Evolutionary conservation across 2,888 invertebrate species (phyloP).

Genomic region (Didymodactylos carnosus): DNA sequence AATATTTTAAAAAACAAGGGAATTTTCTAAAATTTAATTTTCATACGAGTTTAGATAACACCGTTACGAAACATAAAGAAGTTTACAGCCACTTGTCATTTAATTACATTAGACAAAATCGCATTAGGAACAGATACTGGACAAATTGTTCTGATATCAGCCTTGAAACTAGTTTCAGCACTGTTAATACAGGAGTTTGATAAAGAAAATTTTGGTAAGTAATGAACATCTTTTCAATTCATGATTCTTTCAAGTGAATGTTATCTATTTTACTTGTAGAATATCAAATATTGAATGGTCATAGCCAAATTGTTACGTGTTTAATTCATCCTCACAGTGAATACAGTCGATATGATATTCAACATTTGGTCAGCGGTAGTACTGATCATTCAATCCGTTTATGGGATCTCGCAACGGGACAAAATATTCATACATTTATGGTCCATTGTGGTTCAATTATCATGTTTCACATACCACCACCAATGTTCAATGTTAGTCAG

Average conservation of each 20-base stretch:
- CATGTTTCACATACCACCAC: slow-evolving; percentile 76
- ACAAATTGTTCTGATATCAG: neutral
- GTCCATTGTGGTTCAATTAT: slow-evolving; percentile 93
- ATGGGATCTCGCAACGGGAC: slow-evolving; percentile 79
- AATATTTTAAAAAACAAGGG: slow-evolving; percentile 41
- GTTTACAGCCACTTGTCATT: neutral
- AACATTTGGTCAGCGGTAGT: slow-evolving; percentile 49
- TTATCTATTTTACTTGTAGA: slow-evolving; percentile 38
- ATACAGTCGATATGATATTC: slow-evolving; percentile 42
- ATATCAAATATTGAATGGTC: slow-evolving; percentile 66
- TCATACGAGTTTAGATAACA: neutral
- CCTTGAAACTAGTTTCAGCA: neutral
- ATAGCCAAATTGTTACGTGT: slow-evolving; percentile 79
- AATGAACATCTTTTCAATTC: neutral
- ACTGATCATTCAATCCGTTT: slow-evolving; percentile 90
- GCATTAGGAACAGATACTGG: neutral
- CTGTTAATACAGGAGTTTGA: neutral
- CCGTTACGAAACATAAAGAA: neutral
- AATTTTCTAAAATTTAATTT: neutral
- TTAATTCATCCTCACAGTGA: slow-evolving; percentile 80
- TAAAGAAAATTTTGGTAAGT: neutral
- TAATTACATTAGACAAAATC: neutral
- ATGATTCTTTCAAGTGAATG: neutral
- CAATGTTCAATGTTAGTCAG: slow-evolving; percentile 44
- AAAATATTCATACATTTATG: slow-evolving; percentile 73